A percentile compares a stretch with the other conserved stretches of the same genome.
Evolutionary conservation across 2,797 vertebrate genomes (phyloP).

Genomic region (Benthosema pterotum): DNA sequence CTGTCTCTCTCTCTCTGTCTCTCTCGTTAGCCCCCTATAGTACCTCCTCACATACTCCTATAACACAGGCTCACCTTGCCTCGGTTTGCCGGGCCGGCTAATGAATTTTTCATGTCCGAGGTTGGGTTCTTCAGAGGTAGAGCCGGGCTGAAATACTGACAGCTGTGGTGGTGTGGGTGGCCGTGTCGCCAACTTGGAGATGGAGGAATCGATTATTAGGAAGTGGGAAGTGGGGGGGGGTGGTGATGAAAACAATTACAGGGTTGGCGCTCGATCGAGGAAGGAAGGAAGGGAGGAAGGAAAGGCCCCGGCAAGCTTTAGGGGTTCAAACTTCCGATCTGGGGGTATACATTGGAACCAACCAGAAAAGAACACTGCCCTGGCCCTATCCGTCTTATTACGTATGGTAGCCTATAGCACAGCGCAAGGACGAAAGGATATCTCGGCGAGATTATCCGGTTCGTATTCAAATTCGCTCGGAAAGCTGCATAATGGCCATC

Average conservation of each 20-base stretch:
- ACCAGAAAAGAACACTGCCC: conserved; percentile 1
- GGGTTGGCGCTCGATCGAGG: neutral
- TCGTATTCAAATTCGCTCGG: too few species aligned
- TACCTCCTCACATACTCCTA: conserved; percentile 17
- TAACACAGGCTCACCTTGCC: conserved; percentile 35
- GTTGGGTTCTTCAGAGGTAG: conserved; percentile 37
- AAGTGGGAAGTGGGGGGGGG: conserved; percentile 31
- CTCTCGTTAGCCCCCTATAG: neutral
- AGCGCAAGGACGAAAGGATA: too few species aligned
- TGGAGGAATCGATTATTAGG: conserved; percentile 59
- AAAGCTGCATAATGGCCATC: too few species aligned
- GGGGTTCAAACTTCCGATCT: conserved; percentile 34
- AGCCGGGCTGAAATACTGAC: conserved; percentile 50
- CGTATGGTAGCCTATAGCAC: neutral
- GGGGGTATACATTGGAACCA: conserved; percentile 12
- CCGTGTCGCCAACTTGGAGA: conserved; percentile 49
- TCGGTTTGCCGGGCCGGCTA: conserved; percentile 41
- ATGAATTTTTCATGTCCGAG: conserved; percentile 62
- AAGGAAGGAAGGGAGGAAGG: too few species aligned
- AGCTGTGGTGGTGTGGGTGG: conserved; percentile 45
- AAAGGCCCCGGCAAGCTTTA: too few species aligned
- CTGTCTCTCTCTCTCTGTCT: conserved; percentile 13
- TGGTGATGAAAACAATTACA: conserved; percentile 57
- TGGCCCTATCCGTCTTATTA: conserved; percentile 1
- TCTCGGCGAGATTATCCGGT: too few species aligned